Percentiles rank a stretch among this genome's conserved stretches.
These are phyloP conservation scores for Rhagologus leucostigma DNA, from an alignment of 2,113 vertebrate genomes.

Conservation along the genomic window DNA sequence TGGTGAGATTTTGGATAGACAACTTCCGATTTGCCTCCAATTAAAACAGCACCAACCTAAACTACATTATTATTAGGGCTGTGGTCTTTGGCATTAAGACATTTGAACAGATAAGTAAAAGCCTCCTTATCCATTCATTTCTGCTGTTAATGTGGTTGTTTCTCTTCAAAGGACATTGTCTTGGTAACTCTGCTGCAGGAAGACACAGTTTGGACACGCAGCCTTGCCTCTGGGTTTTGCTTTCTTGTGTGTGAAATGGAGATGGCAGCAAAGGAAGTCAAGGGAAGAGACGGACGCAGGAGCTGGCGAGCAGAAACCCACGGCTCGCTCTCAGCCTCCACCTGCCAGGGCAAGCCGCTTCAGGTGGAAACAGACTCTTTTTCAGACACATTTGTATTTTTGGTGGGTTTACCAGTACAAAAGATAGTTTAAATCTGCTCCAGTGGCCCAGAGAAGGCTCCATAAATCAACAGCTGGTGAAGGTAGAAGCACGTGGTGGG, in stretches of 20 bases:
- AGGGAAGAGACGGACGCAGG: background rate
- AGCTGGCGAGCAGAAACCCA: background rate
- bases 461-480: slow-evolving; percentile 34
- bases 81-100: background rate
- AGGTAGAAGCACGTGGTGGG: background rate
- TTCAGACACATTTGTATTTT: background rate
- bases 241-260: background rate
- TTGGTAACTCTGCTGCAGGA: background rate
- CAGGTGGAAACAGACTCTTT: background rate
- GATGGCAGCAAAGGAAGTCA: background rate
- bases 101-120: background rate
- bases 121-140: background rate
- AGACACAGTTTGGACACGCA: background rate
- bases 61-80: background rate
- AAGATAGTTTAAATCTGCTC: background rate
- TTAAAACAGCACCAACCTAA: background rate
- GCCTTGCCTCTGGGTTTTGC: background rate
- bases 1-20: background rate
- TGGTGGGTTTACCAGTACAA: background rate
- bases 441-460: background rate
- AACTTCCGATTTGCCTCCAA: background rate
- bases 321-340: background rate
- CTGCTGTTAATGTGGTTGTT: background rate
- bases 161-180: background rate
- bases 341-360: background rate